These are phyloP conservation scores for Sturmia bella DNA, from an alignment of 2,888 invertebrate species.

Conservation along the genomic window DNA sequence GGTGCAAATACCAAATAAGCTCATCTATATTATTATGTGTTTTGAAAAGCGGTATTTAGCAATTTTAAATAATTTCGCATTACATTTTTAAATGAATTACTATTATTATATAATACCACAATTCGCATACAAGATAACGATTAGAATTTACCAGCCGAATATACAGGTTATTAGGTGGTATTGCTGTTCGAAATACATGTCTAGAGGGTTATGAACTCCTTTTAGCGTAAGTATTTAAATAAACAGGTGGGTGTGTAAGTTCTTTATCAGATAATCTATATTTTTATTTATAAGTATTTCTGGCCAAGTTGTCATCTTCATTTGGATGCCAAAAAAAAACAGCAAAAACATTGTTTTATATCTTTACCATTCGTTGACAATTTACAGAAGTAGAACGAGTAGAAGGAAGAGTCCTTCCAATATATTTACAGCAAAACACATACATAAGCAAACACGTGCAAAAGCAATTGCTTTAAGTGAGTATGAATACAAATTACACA, in stretches of 20 bases:
- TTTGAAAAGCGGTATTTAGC: no score
- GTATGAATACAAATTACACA: conserved; percentile 12
- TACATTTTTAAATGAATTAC: no score
- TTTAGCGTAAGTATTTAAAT: not conserved
- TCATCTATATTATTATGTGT: no score
- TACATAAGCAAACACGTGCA: not conserved
- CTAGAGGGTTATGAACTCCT: conserved; percentile 43
- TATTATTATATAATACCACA: no score
- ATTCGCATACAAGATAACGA: no score
- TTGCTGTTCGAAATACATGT: not conserved
- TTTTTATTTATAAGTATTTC: conserved; percentile 28
- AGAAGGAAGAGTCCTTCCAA: conserved; percentile 26
- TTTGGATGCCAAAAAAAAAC: conserved; percentile 51
- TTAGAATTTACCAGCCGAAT: no score
- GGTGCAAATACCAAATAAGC: no score
- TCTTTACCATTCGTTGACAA: conserved; percentile 71
- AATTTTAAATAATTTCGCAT: no score
- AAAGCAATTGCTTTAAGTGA: conserved; percentile 18
- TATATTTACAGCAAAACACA: not conserved
- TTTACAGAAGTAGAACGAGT: conserved; percentile 7
- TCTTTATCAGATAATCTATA: not conserved
- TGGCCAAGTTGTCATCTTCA: conserved; percentile 63
- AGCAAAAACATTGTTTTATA: conserved; percentile 72
- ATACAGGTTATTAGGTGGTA: conserved; percentile 13
- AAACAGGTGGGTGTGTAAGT: conserved; percentile 12